Evolutionary conservation across 2,888 invertebrate species (phyloP).

Genomic region (Parnassius orleans): DNA sequence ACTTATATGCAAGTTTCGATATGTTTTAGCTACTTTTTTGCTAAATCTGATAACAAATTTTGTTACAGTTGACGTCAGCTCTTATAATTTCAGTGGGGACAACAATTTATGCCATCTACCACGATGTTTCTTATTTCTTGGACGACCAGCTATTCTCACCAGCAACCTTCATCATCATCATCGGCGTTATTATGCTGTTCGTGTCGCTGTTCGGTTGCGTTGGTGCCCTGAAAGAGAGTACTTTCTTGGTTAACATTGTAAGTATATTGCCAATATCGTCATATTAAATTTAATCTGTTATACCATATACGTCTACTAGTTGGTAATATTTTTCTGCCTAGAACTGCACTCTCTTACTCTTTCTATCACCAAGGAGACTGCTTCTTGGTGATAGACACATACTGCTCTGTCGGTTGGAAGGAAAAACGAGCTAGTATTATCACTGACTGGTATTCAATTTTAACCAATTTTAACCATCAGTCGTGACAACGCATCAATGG

Average conservation of each 20-base stretch:
- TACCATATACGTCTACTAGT: too few relatives aligned
- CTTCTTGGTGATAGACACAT: too few relatives aligned
- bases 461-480: too few relatives aligned
- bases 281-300: neutral
- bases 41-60: slow-evolving; percentile 10
- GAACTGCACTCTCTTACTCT: too few relatives aligned
- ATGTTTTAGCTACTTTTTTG: too few relatives aligned
- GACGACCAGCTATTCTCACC: slow-evolving; percentile 89
- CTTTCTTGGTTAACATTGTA: slow-evolving; percentile 90
- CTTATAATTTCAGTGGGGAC: slow-evolving; percentile 87
- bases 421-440: too few relatives aligned
- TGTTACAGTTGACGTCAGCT: slow-evolving; percentile 85
- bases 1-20: too few relatives aligned
- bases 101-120: slow-evolving; percentile 85
- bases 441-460: too few relatives aligned
- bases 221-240: slow-evolving; percentile 93
- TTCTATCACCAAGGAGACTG: too few relatives aligned
- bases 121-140: slow-evolving; percentile 88
- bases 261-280: slow-evolving; percentile 35
- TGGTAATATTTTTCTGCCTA: too few relatives aligned
- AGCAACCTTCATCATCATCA: slow-evolving; percentile 90
- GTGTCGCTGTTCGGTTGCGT: slow-evolving; percentile 95
- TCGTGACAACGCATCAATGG: too few relatives aligned
- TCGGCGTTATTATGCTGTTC: slow-evolving; percentile 90
- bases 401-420: too few relatives aligned